Conservation (phyloP, 2,113 vertebrate genomes). For the Rafetus swinhoei region DNA sequence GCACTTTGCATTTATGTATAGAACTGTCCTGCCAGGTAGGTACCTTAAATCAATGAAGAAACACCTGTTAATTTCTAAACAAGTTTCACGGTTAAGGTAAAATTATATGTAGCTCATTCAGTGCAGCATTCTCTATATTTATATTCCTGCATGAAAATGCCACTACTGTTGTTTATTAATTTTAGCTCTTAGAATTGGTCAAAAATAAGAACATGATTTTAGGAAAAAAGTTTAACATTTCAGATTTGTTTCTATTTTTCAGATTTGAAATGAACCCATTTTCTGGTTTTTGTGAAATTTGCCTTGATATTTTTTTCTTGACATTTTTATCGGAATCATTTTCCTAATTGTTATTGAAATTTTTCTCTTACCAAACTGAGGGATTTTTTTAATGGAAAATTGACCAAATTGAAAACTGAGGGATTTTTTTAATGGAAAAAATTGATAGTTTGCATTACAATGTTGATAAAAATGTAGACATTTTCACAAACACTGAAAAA, state of each 20-base stretch:
- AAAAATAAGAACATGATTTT: neutral
- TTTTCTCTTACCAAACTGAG: neutral
- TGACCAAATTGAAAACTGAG: too few relatives aligned
- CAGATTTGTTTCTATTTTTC: neutral
- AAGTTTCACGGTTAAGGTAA: neutral
- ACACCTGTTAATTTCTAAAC: constrained; percentile 3
- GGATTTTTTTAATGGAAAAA: too few relatives aligned
- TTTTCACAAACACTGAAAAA: neutral
- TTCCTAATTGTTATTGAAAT: neutral
- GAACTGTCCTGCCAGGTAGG: constrained; percentile 93
- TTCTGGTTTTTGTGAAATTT: neutral
- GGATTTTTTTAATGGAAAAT: neutral
- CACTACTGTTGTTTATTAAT: neutral
- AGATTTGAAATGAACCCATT: neutral
- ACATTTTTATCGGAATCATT: neutral
- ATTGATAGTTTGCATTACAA: neutral
- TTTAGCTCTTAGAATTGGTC: neutral
- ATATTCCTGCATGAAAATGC: neutral
- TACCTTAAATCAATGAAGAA: neutral
- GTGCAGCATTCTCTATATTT: neutral
- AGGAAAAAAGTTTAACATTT: neutral
- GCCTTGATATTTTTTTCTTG: accelerated
- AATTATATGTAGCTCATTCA: neutral
- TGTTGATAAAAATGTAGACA: neutral
- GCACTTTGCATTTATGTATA: constrained; percentile 98